phyloP scores from a whole-genome alignment of 2,113 vertebrate genomes.

The Carassius auratus region DNA sequence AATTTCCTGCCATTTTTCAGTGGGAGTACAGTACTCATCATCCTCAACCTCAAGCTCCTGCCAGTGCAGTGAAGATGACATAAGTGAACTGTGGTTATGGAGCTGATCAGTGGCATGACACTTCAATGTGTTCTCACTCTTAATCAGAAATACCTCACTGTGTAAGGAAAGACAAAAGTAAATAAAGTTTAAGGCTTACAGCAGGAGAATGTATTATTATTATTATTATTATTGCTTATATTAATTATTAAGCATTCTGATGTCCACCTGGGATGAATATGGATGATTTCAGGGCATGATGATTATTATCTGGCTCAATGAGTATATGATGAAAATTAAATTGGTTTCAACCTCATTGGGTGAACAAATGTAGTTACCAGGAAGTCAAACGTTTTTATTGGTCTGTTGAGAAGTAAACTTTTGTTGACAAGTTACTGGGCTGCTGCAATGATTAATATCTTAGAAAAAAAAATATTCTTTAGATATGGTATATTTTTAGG shows the following conservation, averaged over 20 bases:
- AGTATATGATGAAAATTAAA: conserved; percentile 57
- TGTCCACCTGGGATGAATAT: conserved; percentile 48
- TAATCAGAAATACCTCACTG: conserved; percentile 6
- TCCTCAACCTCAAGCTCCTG: conserved; percentile 25
- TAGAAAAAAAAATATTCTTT: too few relatives aligned
- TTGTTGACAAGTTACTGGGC: not conserved
- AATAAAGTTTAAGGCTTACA: not conserved
- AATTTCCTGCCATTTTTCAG: conserved; percentile 56
- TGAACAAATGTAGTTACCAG: not conserved
- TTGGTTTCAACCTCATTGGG: conserved; percentile 1
- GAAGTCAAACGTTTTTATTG: not conserved
- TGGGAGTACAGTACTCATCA: conserved; percentile 31
- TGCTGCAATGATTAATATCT: not conserved
- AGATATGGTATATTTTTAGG: not conserved
- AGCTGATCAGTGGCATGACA: conserved; percentile 37
- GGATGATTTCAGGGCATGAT: conserved; percentile 55
- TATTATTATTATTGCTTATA: too few relatives aligned
- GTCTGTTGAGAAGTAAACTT: not conserved
- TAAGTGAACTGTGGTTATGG: conserved; percentile 33
- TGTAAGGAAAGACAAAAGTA: not conserved
- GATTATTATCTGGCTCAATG: conserved; percentile 59
- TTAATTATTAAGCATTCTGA: too few relatives aligned
- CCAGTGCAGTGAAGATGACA: conserved; percentile 22
- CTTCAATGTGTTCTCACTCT: conserved; percentile 23
- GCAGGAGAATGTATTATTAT: not conserved